Conservation (phyloP, 2,888 invertebrate species). For the Dromius quadrimaculatus region DNA sequence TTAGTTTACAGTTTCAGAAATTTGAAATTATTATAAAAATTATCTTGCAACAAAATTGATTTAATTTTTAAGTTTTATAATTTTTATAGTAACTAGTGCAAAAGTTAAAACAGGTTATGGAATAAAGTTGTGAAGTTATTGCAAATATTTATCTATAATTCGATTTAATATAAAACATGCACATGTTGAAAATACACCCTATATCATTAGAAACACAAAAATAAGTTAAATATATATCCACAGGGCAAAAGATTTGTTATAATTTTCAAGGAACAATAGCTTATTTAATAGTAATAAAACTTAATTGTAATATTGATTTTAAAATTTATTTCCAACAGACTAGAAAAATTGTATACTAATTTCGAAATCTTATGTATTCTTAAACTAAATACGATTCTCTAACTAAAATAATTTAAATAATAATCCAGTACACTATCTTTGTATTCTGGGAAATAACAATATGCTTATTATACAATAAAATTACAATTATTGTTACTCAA, state of each 20-base stretch:
- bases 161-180: conserved; percentile 51
- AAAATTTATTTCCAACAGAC: conserved; percentile 52
- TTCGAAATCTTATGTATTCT: conserved; percentile 51
- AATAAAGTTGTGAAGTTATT: conserved; percentile 18
- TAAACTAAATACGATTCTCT: conserved; percentile 49
- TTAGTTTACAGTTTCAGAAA: too few species aligned
- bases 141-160: conserved; percentile 50
- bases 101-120: neutral
- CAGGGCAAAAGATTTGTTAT: conserved; percentile 43
- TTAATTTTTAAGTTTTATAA: too few species aligned
- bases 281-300: conserved; percentile 50
- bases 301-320: conserved; percentile 48
- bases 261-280: conserved; percentile 47
- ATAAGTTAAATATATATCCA: conserved; percentile 48
- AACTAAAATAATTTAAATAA: conserved; percentile 52
- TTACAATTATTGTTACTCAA: conserved; percentile 41
- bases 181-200: conserved; percentile 51
- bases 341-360: conserved; percentile 53
- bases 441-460: conserved; percentile 33
- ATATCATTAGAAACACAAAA: conserved; percentile 52
- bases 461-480: conserved; percentile 47
- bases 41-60: too few species aligned
- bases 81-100: too few species aligned
- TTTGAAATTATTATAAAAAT: too few species aligned
- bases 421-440: conserved; percentile 41